Percentiles rank a stretch among this genome's conserved stretches.
Evolutionary conservation across 1,140 invertebrate genomes (phyloP).

Genomic region (Zaprionus vittiger): DNA sequence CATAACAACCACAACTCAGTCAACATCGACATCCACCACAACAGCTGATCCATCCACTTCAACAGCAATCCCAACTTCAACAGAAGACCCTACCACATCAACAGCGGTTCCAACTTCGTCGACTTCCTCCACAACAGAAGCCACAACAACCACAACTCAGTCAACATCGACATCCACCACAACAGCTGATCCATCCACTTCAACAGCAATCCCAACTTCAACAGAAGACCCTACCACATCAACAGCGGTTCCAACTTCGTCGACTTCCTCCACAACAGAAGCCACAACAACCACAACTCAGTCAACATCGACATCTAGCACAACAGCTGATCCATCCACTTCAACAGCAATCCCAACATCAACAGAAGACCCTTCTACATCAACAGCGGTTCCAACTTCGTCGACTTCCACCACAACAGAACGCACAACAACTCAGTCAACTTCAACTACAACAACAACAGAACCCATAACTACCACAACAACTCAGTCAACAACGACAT

Average conservation of each 20-base stretch:
- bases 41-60: not conserved
- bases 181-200: no score
- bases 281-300: no score
- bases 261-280: no score
- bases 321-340: not conserved
- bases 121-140: not conserved
- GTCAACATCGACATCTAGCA: not conserved
- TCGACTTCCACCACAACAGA: conserved; percentile 5
- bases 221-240: no score
- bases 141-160: not conserved
- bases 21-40: not conserved
- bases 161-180: no score
- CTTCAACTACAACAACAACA: no score
- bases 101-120: not conserved
- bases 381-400: not conserved
- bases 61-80: not conserved
- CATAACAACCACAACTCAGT: not conserved
- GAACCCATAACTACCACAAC: no score
- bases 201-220: no score
- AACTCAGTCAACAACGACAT: no score
- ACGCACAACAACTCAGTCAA: no score
- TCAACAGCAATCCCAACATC: conserved; percentile 4
- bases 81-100: not conserved
- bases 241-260: no score
- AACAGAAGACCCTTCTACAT: not conserved